phyloP scores from a whole-genome alignment of 2,888 invertebrate species.

The Carabus problematicus region DNA sequence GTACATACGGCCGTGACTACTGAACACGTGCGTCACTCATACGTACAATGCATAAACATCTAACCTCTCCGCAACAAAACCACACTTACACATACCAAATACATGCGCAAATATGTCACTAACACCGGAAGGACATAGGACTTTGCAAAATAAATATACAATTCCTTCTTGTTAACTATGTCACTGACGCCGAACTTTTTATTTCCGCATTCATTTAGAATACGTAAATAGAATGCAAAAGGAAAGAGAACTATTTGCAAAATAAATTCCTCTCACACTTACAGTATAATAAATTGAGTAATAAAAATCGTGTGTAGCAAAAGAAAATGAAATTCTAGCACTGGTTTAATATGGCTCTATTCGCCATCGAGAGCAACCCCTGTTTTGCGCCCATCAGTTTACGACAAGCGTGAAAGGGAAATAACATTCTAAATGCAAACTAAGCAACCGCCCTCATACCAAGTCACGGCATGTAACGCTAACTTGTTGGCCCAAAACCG shows the following conservation, averaged over 20 bases:
- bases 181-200: too few species aligned
- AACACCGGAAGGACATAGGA: background rate
- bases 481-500: background rate
- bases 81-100: background rate
- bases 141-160: too few species aligned
- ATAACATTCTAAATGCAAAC: conserved; percentile 41
- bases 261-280: conserved; percentile 35
- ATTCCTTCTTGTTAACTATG: too few species aligned
- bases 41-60: too few species aligned
- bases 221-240: too few species aligned
- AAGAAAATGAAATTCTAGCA: conserved; percentile 40
- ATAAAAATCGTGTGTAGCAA: conserved; percentile 36
- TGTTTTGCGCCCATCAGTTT: conserved; percentile 13
- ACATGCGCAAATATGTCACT: background rate
- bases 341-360: conserved; percentile 14
- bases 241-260: too few species aligned
- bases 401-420: conserved; percentile 18
- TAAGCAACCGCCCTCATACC: conserved; percentile 27
- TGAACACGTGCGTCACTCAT: conserved; percentile 29
- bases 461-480: conserved; percentile 5
- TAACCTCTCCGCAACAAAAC: background rate
- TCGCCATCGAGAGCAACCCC: conserved; percentile 5
- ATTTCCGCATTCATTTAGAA: too few species aligned
- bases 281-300: conserved; percentile 39
- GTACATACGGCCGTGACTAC: conserved; percentile 27